A percentile compares a stretch with the other conserved stretches of the same genome.
These are phyloP conservation scores for Drosophila algonquin DNA, from an alignment of 2,888 invertebrate species.

Conservation along the genomic window DNA sequence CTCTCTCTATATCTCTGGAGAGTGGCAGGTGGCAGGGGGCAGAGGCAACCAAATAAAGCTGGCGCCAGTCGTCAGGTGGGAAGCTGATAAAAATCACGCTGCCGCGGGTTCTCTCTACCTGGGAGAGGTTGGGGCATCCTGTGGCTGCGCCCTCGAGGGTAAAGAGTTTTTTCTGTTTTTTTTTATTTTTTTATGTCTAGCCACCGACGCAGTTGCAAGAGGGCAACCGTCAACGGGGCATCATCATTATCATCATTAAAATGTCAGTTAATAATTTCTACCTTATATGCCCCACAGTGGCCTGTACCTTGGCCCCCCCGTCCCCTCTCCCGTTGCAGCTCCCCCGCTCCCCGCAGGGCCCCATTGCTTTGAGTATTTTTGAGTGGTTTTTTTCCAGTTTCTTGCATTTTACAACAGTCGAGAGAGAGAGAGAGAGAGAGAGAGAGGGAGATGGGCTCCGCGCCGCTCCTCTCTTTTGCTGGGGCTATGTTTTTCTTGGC, in stretches of 20 bases:
- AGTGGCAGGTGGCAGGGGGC: conserved; percentile 32
- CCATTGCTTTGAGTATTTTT: conserved; percentile 52
- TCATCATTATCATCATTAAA: conserved; percentile 81
- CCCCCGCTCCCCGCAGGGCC: conserved; percentile 5
- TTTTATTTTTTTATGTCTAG: conserved; percentile 67
- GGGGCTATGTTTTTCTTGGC: conserved; percentile 41
- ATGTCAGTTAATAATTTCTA: conserved; percentile 81
- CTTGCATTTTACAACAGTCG: conserved; percentile 60
- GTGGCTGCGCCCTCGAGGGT: conserved; percentile 30
- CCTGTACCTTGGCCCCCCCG: conserved; percentile 1
- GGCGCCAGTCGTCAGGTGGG: conserved; percentile 69
- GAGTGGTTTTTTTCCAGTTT: conserved; percentile 71
- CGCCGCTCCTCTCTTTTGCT: neutral
- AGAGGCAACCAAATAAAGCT: conserved; percentile 45
- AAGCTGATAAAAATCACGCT: conserved; percentile 79
- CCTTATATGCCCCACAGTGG: conserved; percentile 36
- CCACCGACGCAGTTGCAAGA: conserved; percentile 78
- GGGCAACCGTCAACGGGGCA: conserved; percentile 62
- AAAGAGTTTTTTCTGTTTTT: conserved; percentile 17
- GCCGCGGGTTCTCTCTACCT: conserved; percentile 33
- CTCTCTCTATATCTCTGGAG: conserved; percentile 24
- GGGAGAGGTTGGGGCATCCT: neutral
- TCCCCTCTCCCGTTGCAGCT: neutral
- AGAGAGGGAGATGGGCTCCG: neutral
- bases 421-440: conserved; percentile 11